phyloP scores from a whole-genome alignment of 2,113 vertebrate species.

The Ceyx melanurus region DNA sequence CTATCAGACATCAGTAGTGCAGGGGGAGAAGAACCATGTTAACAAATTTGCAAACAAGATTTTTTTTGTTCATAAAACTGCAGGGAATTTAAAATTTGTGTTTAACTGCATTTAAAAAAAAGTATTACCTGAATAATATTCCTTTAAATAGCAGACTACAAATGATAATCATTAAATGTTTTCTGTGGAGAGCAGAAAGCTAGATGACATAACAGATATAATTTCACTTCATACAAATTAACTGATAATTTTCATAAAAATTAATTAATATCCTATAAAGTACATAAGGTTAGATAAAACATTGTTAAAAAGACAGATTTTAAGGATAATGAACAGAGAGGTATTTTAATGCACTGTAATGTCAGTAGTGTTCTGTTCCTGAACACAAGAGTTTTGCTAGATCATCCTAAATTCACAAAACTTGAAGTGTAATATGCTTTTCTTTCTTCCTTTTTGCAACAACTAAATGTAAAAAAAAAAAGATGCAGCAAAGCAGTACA shows the following conservation, averaged over 20 bases:
- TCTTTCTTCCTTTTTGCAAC: not conserved
- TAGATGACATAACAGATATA: not conserved
- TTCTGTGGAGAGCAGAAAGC: not conserved
- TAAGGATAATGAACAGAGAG: not conserved
- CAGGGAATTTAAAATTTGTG: not conserved
- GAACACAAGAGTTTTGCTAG: not conserved
- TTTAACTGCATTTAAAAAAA: not conserved
- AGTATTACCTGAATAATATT: not conserved
- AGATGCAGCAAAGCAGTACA: too few species aligned
- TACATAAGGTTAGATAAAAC: not conserved
- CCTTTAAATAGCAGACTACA: not conserved
- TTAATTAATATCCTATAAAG: constrained; percentile 2
- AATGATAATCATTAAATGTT: not conserved
- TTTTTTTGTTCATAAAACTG: not conserved
- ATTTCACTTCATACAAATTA: not conserved
- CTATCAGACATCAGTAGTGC: accelerated
- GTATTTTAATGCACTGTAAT: not conserved
- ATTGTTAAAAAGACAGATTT: not conserved
- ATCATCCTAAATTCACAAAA: not conserved
- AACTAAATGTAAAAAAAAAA: not conserved
- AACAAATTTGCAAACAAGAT: not conserved
- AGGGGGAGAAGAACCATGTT: accelerated
- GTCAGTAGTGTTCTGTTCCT: not conserved
- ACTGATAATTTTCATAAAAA: not conserved
- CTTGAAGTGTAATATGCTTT: not conserved